Base-by-base conservation (phyloP, 2,888 invertebrate genomes). In the Lordiphosa andalusiaca region DNA sequence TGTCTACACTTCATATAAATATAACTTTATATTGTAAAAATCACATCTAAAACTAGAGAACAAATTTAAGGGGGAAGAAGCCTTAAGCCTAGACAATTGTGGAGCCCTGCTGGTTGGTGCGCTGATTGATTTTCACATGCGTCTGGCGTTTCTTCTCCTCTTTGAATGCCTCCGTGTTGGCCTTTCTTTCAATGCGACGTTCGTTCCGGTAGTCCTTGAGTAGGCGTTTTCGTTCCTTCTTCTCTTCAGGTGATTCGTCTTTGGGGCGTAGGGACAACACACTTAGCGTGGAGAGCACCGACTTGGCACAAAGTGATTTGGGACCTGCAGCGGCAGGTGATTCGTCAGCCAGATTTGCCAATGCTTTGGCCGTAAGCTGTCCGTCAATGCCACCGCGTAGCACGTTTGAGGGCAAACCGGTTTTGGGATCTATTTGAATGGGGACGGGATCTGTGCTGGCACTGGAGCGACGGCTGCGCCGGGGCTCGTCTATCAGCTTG, bases 121-220 rank as follows among this genome's bases (percentile, higher is more conserved):
- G 93, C 78, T 94, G 94, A 87, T 96, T 96, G 65, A 95, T 88
- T 81, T 93, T 90, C 46, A 95, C 93, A 87, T 95, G 95, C 84
- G 93, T 93, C 85, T 95, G 95, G 3, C 93, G 90, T 81, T 95
- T 95, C 90, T 95, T 94, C 84, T 96, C 96, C 73, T 96, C 95
- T 85, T 95, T 96, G 86, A 97, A 97, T 0, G 95, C 96, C 35
- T 92, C 91, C 9, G 92, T 91, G 85, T 96, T 97, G 0, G 93
- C 93, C 87, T 96, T 97, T 89, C 93, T 94, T 87, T 97, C 97
- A 50, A 93, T 85, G 86, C 96, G 91, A 66, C 97, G 92, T 84
- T 96, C 95, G 89, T 90, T 92, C 76, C 95, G 92, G 81, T 95
- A 95, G 71, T 95, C 94, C 86, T 93, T 95, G 0, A 97, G 90